These are phyloP conservation scores for Melieria crassipennis DNA, from an alignment of 2,888 invertebrate species.

Conservation along the genomic window DNA sequence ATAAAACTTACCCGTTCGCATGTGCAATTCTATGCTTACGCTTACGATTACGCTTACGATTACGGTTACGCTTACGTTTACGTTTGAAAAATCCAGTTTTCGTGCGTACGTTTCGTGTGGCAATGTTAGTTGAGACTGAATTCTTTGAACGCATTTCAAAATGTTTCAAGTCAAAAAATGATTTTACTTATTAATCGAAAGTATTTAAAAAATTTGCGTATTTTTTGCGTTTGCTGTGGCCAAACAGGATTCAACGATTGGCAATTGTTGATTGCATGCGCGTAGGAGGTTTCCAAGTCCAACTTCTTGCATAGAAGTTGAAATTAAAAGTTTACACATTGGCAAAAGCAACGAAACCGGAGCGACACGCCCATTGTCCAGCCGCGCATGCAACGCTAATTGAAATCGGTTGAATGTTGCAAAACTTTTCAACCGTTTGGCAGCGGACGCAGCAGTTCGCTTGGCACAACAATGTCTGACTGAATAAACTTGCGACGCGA, in stretches of 20 bases:
- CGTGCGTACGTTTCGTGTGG: neutral
- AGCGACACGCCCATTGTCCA: slow-evolving; percentile 15
- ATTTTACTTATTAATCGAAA: slow-evolving; percentile 5
- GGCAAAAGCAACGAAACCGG: too few species aligned
- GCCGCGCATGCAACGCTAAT: slow-evolving; percentile 36
- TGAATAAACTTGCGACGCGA: slow-evolving; percentile 37
- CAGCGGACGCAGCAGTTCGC: neutral
- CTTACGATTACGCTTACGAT: slow-evolving; percentile 9
- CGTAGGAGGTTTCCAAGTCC: slow-evolving; percentile 31
- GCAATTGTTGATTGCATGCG: slow-evolving; percentile 34
- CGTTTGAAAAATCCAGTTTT: slow-evolving; percentile 21
- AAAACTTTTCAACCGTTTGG: slow-evolving; percentile 17
- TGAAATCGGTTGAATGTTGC: slow-evolving; percentile 33
- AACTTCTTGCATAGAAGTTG: slow-evolving; percentile 3
- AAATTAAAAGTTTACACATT: slow-evolving; percentile 1
- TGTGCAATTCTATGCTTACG: neutral
- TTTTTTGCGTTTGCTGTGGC: slow-evolving; percentile 22
- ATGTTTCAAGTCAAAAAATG: slow-evolving; percentile 17
- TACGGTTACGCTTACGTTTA: slow-evolving; percentile 1
- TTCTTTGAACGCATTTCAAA: too few species aligned
- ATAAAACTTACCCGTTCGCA: slow-evolving; percentile 23
- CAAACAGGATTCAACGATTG: slow-evolving; percentile 34
- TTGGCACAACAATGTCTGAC: neutral
- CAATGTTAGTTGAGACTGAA: slow-evolving; percentile 1
- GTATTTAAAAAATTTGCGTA: too few species aligned